Evolutionary conservation across 2,113 vertebrate species (phyloP), one percentile per base, ranked within the genome.

Genomic region (Echinops telfairi): DNA sequence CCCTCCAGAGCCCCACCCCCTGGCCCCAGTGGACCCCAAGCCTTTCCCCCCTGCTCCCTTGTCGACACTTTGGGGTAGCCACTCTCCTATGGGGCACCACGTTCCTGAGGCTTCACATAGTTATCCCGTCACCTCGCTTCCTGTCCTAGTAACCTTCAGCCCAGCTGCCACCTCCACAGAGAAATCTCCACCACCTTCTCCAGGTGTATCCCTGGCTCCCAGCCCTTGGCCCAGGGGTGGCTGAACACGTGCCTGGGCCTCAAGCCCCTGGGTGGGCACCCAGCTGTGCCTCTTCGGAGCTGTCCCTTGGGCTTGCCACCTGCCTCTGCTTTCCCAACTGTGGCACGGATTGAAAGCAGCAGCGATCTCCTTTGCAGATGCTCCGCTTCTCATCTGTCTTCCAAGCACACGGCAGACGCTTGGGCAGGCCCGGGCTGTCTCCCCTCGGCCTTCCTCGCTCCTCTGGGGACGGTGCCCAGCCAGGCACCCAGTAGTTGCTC

Each of bases 1-100:
- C 20, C n/a, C 20, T 23, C 15, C 36, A 53, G 43, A 6, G 73
- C 15, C 12, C 58, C 19, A 20, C 16, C 12, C 25, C 40, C n/a
- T n/a, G n/a, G 7, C 40, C 40, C 38, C 29, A 15, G 22, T 38
- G 77, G 71, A 78, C 11, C 3, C n/a, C 0, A 73, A 31, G 10
- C 7, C 25, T 53, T 1, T 1, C n/a, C 6, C 12, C 15, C 16
- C 27, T 27, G 33, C 5, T 11, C n/a, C 4, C 27, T 11, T 12
- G 12, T 53, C 9, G 22, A 62, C 17, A 62, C 4, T 73, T 68
- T 10, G 36, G 64, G 36, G 38, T 16, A 27, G 58, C 40, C 66
- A 43, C 9, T 15, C 58, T 20, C 23, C 14, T 1, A 57, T 2
- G 9, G 23, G 68, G 22, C 19, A 31, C 60, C 19, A 0, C 9